Percentiles rank a stretch among this genome's conserved stretches.
Evolutionary conservation across 2,888 invertebrate species (phyloP).

Genomic region (Rhogogaster chlorosoma): DNA sequence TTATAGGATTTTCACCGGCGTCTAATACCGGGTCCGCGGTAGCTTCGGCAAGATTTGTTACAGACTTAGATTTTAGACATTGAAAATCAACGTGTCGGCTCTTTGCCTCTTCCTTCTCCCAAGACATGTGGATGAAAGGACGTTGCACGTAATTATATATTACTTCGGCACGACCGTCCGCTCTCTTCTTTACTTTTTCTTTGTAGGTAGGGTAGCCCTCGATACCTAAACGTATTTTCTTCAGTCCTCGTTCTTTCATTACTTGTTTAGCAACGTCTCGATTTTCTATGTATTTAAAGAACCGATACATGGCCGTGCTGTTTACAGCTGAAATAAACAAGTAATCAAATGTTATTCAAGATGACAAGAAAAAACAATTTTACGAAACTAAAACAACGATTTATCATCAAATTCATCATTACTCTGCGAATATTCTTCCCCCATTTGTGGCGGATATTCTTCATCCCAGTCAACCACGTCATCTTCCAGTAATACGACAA

Average conservation of each 20-base stretch:
- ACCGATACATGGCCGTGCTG: slow-evolving; percentile 97
- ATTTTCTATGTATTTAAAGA: slow-evolving; percentile 99
- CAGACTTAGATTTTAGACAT: slow-evolving; percentile 98
- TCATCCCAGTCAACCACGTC: slow-evolving; percentile 99
- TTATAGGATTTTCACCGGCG: slow-evolving; percentile 80
- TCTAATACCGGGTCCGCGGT: slow-evolving; percentile 93
- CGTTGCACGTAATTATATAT: slow-evolving; percentile 99
- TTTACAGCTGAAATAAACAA: slow-evolving; percentile 85
- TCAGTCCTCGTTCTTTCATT: slow-evolving; percentile 98
- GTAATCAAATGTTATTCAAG: neutral
- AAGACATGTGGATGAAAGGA: slow-evolving; percentile 99
- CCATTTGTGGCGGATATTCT: slow-evolving; percentile 99
- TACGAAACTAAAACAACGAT: neutral
- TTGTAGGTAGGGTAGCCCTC: slow-evolving; percentile 99
- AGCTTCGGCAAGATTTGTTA: slow-evolving; percentile 97
- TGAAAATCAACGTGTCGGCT: slow-evolving; percentile 99
- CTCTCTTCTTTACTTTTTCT: slow-evolving; percentile 97
- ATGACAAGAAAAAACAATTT: neutral
- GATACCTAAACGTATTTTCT: slow-evolving; percentile 98
- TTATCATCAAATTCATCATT: slow-evolving; percentile 62
- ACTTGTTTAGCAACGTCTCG: slow-evolving; percentile 99
- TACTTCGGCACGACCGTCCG: slow-evolving; percentile 97
- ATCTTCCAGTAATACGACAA: slow-evolving; percentile 97
- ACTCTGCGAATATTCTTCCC: slow-evolving; percentile 99
- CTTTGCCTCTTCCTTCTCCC: slow-evolving; percentile 99